A percentile compares a stretch with the other conserved stretches of the same genome.
These are phyloP conservation scores for Hedychridium roseum DNA, from an alignment of 2,888 invertebrate species.

Conservation along the genomic window DNA sequence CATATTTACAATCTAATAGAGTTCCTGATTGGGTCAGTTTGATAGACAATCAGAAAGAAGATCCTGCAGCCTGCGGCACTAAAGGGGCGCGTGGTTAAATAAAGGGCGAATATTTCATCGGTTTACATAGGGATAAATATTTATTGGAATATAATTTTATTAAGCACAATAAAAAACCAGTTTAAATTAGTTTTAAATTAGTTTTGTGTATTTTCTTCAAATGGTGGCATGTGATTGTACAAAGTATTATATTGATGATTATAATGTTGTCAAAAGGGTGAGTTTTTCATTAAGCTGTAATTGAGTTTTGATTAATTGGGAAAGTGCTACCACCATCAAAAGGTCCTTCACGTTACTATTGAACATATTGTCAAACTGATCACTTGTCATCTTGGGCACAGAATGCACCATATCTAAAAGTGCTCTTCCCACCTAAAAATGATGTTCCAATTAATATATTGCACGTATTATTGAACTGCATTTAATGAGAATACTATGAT, in stretches of 20 bases:
- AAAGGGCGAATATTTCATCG: too few species aligned
- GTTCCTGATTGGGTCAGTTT: slow-evolving; percentile 86
- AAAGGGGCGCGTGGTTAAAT: too few species aligned
- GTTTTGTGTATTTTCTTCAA: not conserved
- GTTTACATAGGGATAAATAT: too few species aligned
- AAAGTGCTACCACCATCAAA: slow-evolving; percentile 95
- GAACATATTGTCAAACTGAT: slow-evolving; percentile 93
- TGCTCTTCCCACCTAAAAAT: slow-evolving; percentile 76
- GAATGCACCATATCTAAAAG: slow-evolving; percentile 90
- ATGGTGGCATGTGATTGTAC: too few species aligned
- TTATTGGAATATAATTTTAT: too few species aligned
- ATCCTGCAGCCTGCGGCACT: slow-evolving; percentile 12
- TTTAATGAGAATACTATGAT: slow-evolving; percentile 5
- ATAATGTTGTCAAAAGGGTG: slow-evolving; percentile 79
- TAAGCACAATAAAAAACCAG: too few species aligned
- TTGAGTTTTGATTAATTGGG: slow-evolving; percentile 96
- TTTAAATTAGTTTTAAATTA: not conserved
- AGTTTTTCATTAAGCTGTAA: slow-evolving; percentile 96
- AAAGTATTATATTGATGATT: slow-evolving; percentile 39
- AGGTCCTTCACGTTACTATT: slow-evolving; percentile 97
- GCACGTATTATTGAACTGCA: not conserved
- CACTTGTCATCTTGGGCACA: slow-evolving; percentile 88
- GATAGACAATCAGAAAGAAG: slow-evolving; percentile 66
- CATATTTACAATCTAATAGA: slow-evolving; percentile 73
- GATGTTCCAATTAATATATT: slow-evolving; percentile 4